Conservation (phyloP, 2,797 vertebrate species). For the Ateles fusciceps region DNA sequence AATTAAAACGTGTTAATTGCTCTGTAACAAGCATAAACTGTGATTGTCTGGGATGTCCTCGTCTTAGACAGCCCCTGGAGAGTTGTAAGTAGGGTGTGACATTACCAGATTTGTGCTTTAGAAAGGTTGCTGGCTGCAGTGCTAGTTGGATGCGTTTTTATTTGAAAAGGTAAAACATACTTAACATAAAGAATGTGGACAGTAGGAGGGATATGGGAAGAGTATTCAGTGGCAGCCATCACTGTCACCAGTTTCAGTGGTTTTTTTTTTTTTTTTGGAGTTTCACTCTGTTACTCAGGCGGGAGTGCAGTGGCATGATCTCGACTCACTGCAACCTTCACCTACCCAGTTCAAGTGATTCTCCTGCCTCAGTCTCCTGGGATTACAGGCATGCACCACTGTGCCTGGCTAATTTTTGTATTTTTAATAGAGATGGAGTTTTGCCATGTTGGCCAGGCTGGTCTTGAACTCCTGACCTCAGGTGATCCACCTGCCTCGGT, state of each 20-base stretch:
- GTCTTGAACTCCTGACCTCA: background rate
- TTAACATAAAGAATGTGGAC: background rate
- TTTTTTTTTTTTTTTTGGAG: background rate
- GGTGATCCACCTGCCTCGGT: background rate
- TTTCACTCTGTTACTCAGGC: background rate
- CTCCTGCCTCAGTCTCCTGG: background rate
- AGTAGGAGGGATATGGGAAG: background rate
- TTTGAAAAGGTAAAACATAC: background rate
- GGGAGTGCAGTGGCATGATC: background rate
- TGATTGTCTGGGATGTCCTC: background rate
- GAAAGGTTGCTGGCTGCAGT: background rate
- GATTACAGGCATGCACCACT: background rate
- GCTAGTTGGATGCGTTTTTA: rapidly evolving
- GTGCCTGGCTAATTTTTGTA: background rate
- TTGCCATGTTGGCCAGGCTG: background rate
- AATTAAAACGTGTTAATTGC: background rate
- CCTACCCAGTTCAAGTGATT: background rate
- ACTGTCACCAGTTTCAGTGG: too few relatives aligned
- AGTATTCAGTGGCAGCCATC: rapidly evolving
- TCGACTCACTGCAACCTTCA: background rate
- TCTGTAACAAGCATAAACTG: background rate
- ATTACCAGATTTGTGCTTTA: too few relatives aligned
- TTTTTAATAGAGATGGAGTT: background rate
- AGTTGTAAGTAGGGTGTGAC: rapidly evolving
- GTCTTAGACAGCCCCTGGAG: background rate